Conservation (phyloP, 35 echinoderm and acorn worm species). For the Lytechinus variegatus region DNA sequence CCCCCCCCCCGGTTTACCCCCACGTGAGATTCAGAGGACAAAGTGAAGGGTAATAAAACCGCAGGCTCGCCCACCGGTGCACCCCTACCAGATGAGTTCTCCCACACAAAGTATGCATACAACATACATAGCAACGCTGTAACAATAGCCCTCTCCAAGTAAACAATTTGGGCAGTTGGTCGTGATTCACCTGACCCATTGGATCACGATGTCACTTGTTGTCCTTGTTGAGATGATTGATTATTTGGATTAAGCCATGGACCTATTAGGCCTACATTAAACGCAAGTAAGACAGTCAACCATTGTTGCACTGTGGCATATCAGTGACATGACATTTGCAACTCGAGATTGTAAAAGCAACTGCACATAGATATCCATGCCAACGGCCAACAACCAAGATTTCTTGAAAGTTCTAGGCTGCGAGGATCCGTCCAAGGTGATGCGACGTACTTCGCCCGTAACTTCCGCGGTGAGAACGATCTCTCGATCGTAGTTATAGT, state of each 20-base stretch:
- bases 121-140: conserved; percentile 20
- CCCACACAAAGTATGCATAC: not conserved
- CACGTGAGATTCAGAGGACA: not conserved
- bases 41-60: not conserved
- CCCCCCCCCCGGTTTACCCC: not conserved
- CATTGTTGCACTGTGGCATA: not conserved
- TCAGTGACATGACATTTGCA: not conserved
- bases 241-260: too few relatives aligned
- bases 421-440: not conserved
- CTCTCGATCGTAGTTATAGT: too few relatives aligned
- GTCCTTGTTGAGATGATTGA: too few relatives aligned
- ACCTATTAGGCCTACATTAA: too few relatives aligned
- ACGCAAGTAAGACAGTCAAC: not conserved
- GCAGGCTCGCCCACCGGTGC: not conserved
- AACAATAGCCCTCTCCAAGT: not conserved
- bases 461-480: not conserved
- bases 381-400: not conserved
- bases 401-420: not conserved
- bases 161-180: not conserved
- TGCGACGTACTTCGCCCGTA: not conserved
- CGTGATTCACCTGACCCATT: too few relatives aligned
- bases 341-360: not conserved
- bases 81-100: not conserved
- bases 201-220: too few relatives aligned
- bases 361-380: too few relatives aligned